These are phyloP conservation scores for Siphamia tubifer DNA, from an alignment of 2,113 vertebrate genomes.

Conservation along the genomic window DNA sequence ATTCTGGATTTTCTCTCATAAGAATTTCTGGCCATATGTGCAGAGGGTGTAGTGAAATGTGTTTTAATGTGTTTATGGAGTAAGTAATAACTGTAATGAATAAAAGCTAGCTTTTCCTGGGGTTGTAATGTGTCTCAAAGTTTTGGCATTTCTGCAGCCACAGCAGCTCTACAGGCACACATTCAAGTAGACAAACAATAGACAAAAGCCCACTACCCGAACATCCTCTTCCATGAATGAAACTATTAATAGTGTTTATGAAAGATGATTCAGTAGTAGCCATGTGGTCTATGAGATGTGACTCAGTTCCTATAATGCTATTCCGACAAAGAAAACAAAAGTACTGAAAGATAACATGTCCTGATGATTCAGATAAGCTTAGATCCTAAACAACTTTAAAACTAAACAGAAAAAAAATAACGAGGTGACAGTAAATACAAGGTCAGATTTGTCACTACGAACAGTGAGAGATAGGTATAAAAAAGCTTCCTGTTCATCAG, in stretches of 20 bases:
- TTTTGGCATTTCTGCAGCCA: not conserved
- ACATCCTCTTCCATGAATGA: slow-evolving; percentile 46
- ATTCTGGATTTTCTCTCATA: too few species aligned
- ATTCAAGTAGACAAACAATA: slow-evolving; percentile 40
- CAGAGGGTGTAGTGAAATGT: too few species aligned
- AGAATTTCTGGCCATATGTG: too few species aligned
- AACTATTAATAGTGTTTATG: slow-evolving; percentile 44
- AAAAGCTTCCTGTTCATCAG: slow-evolving; percentile 3
- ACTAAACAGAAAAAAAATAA: not conserved
- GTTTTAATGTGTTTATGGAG: too few species aligned
- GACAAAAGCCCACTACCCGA: slow-evolving; percentile 31
- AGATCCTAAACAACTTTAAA: not conserved
- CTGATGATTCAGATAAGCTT: not conserved
- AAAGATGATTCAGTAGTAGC: slow-evolving; percentile 47
- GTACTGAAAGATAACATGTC: not conserved
- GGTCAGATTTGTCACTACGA: not conserved
- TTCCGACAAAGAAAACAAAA: slow-evolving; percentile 4
- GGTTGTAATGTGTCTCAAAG: not conserved
- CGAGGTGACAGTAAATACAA: not conserved
- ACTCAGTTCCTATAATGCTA: slow-evolving; percentile 25
- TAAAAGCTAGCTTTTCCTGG: not conserved
- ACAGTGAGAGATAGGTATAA: slow-evolving; percentile 1
- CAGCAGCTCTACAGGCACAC: not conserved
- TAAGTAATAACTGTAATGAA: not conserved
- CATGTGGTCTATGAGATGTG: slow-evolving; percentile 29